Conservation (phyloP, 1,140 invertebrate species). For the Drosophila kanapiae region DNA sequence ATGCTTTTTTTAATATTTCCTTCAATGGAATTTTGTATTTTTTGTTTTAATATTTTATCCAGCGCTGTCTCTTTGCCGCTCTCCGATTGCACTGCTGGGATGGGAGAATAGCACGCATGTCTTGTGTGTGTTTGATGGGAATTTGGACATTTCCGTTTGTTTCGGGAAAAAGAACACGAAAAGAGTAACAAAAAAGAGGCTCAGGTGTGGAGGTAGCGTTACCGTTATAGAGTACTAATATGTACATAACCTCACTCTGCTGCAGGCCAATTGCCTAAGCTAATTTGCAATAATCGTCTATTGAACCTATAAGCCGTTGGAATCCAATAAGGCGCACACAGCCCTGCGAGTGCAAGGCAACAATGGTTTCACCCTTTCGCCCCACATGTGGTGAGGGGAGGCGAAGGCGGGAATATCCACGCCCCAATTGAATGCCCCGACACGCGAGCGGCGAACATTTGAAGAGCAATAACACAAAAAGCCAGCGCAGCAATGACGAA, state of each 20-base stretch:
- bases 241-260: slow-evolving; percentile 53
- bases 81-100: slow-evolving; percentile 1
- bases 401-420: slow-evolving; percentile 32
- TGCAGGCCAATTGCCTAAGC: slow-evolving; percentile 23
- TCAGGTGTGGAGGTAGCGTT: slow-evolving; percentile 25
- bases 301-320: slow-evolving; percentile 62
- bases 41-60: slow-evolving; percentile 16
- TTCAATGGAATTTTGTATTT: slow-evolving; percentile 63
- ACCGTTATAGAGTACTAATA: background rate
- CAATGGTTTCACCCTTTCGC: slow-evolving; percentile 13
- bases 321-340: slow-evolving; percentile 68
- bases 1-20: slow-evolving; percentile 56
- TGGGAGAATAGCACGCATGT: background rate
- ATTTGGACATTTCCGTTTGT: slow-evolving; percentile 43
- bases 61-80: slow-evolving; percentile 7
- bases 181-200: slow-evolving; percentile 30
- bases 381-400: background rate
- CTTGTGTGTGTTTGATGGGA: slow-evolving; percentile 50
- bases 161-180: slow-evolving; percentile 7
- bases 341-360: slow-evolving; percentile 32
- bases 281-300: slow-evolving; percentile 70
- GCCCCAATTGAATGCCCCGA: slow-evolving; percentile 60
- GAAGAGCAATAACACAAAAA: slow-evolving; percentile 43
- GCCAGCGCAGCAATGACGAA: slow-evolving; percentile 63
- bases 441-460: slow-evolving; percentile 56